Evolutionary conservation across 2,797 vertebrate species (phyloP).

Genomic region (Notamacropus eugenii): DNA sequence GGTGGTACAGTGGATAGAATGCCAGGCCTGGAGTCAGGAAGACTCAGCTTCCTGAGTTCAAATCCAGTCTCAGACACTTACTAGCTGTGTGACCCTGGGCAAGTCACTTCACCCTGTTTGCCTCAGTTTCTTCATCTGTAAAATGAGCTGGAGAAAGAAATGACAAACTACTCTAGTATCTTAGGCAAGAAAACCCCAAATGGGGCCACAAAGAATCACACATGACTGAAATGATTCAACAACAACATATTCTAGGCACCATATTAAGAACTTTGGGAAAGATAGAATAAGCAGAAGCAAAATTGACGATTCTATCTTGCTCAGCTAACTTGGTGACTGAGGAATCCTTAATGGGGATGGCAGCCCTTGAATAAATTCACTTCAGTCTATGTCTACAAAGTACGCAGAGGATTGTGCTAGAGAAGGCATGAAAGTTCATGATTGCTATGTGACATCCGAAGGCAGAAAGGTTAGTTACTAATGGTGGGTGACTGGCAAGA

Average conservation of each 20-base stretch:
- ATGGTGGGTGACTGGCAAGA: background rate
- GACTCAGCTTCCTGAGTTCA: background rate
- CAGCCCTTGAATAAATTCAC: background rate
- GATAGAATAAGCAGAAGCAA: constrained; percentile 40
- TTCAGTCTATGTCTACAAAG: background rate
- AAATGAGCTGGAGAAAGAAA: background rate
- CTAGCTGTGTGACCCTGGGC: background rate
- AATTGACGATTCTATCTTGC: constrained; percentile 55
- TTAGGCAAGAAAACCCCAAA: background rate
- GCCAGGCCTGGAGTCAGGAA: background rate
- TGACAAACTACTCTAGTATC: background rate
- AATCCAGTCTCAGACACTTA: background rate
- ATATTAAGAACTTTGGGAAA: constrained; percentile 23
- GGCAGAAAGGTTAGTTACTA: background rate
- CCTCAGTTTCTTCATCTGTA: background rate
- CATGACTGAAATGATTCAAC: too few relatives aligned
- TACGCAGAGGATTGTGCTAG: background rate
- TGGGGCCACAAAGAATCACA: too few relatives aligned
- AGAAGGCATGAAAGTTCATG: background rate
- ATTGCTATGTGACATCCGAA: background rate
- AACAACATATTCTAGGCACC: background rate
- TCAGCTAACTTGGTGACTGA: constrained; percentile 42
- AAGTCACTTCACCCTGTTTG: background rate
- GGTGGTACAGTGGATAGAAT: background rate
- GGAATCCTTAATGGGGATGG: constrained; percentile 46